Evolutionary conservation across 1,140 invertebrate genomes (phyloP).

Genomic region (Drosophila setifemur): DNA sequence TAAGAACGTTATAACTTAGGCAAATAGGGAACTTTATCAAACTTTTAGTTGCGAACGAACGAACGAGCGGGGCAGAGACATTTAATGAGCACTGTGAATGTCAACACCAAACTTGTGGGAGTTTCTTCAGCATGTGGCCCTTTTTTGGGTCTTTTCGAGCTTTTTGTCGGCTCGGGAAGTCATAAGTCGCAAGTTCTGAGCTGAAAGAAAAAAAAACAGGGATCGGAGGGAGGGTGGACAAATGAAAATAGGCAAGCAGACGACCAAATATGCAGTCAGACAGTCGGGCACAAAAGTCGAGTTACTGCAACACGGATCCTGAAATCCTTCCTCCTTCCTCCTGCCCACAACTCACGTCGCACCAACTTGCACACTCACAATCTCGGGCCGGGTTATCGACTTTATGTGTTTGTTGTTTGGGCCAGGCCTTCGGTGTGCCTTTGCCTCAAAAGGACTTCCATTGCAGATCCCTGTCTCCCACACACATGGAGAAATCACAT

Average conservation of each 20-base stretch:
- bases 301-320: conserved; percentile 19
- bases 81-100: conserved; percentile 76
- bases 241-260: conserved; percentile 64
- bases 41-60: conserved; percentile 19
- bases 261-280: conserved; percentile 67
- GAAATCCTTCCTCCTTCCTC: conserved; percentile 7
- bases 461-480: conserved; percentile 33
- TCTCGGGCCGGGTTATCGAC: conserved; percentile 70
- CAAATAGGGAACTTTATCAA: conserved; percentile 22
- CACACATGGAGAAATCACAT: conserved; percentile 11
- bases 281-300: conserved; percentile 28
- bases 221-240: not conserved
- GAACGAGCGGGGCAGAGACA: conserved; percentile 1
- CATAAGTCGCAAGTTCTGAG: conserved; percentile 67
- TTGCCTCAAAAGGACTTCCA: conserved; percentile 41
- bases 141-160: conserved; percentile 18
- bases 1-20: conserved; percentile 18
- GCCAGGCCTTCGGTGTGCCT: conserved; percentile 46
- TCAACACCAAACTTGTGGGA: conserved; percentile 59
- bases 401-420: conserved; percentile 77
- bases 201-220: conserved; percentile 40
- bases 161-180: conserved; percentile 57
- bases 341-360: conserved; percentile 42
- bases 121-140: not conserved
- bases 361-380: conserved; percentile 46